Evolutionary conservation across 2,797 vertebrate genomes (phyloP).

Genomic region (Hephaestus fuliginosus): DNA sequence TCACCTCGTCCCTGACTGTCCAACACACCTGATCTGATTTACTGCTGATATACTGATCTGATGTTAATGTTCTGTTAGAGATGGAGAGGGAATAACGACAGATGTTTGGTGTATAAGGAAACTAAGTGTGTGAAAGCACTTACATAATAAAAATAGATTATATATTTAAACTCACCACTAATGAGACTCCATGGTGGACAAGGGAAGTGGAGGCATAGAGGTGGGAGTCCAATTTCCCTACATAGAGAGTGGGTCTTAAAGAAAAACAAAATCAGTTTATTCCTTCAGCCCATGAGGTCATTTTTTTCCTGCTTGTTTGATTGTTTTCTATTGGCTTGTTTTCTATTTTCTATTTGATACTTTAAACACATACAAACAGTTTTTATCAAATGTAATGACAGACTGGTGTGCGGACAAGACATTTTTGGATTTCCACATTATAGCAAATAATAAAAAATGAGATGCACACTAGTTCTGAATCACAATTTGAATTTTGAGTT

Average conservation of each 20-base stretch:
- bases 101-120: background rate
- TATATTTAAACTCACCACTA: slow-evolving; percentile 89
- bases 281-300: background rate
- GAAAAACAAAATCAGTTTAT: slow-evolving; percentile 21
- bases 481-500: background rate
- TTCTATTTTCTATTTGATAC: background rate
- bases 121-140: background rate
- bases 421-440: background rate
- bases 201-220: slow-evolving; percentile 94
- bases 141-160: background rate
- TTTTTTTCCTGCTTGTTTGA: background rate
- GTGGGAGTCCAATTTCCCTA: slow-evolving; percentile 91
- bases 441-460: background rate
- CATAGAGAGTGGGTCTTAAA: slow-evolving; percentile 92
- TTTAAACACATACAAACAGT: background rate
- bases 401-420: background rate
- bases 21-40: background rate
- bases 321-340: background rate
- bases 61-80: background rate
- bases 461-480: background rate
- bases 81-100: too few species aligned
- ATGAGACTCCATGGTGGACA: slow-evolving; percentile 91
- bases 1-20: background rate
- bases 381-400: background rate
- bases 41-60: background rate